phyloP scores from a whole-genome alignment of 2,888 invertebrate genomes.

The Polydrusus tereticollis region DNA sequence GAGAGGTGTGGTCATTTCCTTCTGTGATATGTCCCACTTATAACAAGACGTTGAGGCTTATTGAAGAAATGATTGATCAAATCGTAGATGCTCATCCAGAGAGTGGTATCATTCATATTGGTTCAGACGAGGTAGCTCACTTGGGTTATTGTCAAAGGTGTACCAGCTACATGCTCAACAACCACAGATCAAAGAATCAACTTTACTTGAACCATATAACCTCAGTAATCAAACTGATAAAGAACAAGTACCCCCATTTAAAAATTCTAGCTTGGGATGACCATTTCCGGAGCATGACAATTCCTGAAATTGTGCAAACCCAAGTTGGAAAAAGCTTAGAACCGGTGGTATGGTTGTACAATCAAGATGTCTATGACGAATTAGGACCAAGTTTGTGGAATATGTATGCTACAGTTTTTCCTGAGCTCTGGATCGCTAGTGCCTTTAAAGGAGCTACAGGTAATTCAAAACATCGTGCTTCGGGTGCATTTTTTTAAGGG shows the following conservation, averaged over 20 bases:
- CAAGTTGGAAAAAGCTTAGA: conserved; percentile 69
- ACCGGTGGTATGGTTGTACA: conserved; percentile 81
- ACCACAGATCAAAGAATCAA: conserved; percentile 69
- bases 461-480: conserved; percentile 37
- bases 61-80: conserved; percentile 81
- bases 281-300: conserved; percentile 75
- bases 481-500: too few relatives aligned
- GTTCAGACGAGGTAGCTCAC: conserved; percentile 86
- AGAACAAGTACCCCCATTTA: conserved; percentile 68
- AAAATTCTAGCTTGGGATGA: conserved; percentile 86
- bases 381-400: conserved; percentile 68
- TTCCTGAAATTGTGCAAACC: conserved; percentile 64
- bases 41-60: conserved; percentile 69
- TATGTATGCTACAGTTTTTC: conserved; percentile 73
- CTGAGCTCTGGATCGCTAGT: conserved; percentile 82
- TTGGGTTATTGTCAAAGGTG: conserved; percentile 75
- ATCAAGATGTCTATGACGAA: conserved; percentile 65
- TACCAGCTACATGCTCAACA: conserved; percentile 60
- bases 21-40: conserved; percentile 81
- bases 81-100: conserved; percentile 72
- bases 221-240: conserved; percentile 69
- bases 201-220: conserved; percentile 76
- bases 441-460: conserved; percentile 87
- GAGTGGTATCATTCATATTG: conserved; percentile 75
- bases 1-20: conserved; percentile 75